A percentile compares a stretch with the other conserved stretches of the same genome.
phyloP scores from a whole-genome alignment of 2,888 invertebrate species.

The Caenorhabditis sp. region DNA sequence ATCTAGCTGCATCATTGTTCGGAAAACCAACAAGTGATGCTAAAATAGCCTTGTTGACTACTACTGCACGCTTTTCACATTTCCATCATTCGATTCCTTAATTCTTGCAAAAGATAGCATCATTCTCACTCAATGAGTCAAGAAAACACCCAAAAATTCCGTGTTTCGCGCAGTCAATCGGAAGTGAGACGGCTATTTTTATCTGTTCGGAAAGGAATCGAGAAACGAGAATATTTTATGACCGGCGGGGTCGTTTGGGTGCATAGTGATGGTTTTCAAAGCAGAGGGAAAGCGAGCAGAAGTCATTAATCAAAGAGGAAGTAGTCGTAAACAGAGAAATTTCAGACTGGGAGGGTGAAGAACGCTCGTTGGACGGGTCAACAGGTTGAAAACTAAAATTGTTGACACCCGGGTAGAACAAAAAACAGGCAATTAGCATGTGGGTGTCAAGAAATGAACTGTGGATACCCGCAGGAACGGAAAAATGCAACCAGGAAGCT shows the following conservation, averaged over 20 bases:
- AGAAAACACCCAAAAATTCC: constrained; percentile 2
- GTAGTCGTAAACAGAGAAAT: too few relatives aligned
- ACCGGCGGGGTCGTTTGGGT: constrained; percentile 42
- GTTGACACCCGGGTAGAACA: neutral
- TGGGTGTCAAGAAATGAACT: neutral
- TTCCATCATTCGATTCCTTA: constrained; percentile 15
- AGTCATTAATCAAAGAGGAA: neutral
- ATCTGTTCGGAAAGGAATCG: constrained; percentile 17
- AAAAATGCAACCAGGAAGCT: constrained; percentile 42
- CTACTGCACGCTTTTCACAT: constrained; percentile 17
- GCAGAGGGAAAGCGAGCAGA: constrained; percentile 4
- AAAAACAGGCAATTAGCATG: constrained; percentile 2
- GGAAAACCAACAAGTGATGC: constrained; percentile 35
- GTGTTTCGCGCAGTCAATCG: constrained; percentile 18
- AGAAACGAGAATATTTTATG: constrained; percentile 30
- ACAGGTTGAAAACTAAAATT: neutral
- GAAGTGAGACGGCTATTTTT: constrained; percentile 21
- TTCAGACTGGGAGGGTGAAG: too few relatives aligned
- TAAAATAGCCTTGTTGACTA: constrained; percentile 33
- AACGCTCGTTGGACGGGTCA: neutral
- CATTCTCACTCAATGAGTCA: too few relatives aligned
- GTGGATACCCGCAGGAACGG: constrained; percentile 7
- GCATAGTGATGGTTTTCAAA: constrained; percentile 11
- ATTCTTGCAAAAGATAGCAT: constrained; percentile 2
- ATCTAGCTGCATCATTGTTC: constrained; percentile 40